Evolutionary conservation across 2,888 invertebrate species (phyloP), one percentile per base, ranked within the genome.

Genomic region (Trissolcus japonicus): DNA sequence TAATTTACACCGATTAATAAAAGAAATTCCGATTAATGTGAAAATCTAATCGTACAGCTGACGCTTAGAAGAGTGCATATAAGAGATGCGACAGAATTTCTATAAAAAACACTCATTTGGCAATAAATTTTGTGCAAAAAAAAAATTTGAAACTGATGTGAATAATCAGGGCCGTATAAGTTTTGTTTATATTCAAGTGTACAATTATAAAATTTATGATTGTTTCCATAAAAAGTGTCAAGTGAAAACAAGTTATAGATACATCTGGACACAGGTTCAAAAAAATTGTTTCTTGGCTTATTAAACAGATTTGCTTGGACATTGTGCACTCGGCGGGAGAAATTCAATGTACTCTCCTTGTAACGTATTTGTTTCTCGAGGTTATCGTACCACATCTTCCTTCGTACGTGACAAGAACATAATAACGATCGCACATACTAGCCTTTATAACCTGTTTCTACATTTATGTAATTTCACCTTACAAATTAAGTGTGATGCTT

Each of bases 351-450:
- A 78, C 67, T 46, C 72, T 77, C 72, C 80, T 82, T 81, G 85
- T 83, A 84, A 83, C 82, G 81, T 84, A 84, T 85, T 84, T 82
- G 83, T 85, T 83, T 79, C 82, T 82, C 79, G 82, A 83, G 83
- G 85, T 86, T 85, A 83, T 85, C 83, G 81, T 80, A 81, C 81
- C 81, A 82, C 83, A 83, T 85, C 85, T 84, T 81, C 76, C 80
- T 76, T 73, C 62, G 80, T 83, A 85, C 83, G 84, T 85, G 84
- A 85, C 83, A 82, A 82, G 83, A 77, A 84, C 79, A 82, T 83
- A 85, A 84, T 83, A 83, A 85, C 81, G 82, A 85, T 83, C 79
- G 80, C 80, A 80, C 80, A 79, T 78, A 80, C 80, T 68, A 73
- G 78, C 80, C 81, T 82, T 83, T 82, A 81, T 81, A 85, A 83